Base-by-base conservation (phyloP, 2,797 vertebrate genomes). In the Falco berigora region DNA sequence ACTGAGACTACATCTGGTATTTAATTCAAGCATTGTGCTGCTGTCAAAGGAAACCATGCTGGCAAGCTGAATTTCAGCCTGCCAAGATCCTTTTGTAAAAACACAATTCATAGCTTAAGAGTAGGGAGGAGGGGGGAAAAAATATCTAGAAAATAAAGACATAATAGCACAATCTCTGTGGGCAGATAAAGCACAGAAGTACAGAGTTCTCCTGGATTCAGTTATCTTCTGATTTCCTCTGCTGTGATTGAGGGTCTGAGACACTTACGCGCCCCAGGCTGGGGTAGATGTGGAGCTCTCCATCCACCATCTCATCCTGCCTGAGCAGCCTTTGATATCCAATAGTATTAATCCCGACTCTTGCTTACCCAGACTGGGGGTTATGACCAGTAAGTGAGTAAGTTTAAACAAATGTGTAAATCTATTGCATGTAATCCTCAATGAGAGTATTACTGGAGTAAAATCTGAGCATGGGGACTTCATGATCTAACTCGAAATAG, bases 11-110 rank as follows among this genome's bases (percentile, higher is more conserved):
- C 91, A 89, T 80, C 83, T 95, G 95, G 86, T 68, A 46, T 90
- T 92, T 86, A 79, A 86, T 86, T 88, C 79, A 76, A 77, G 83
- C 95, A 71, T 75, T 94, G 94, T 86, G 84, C 66, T 89, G 81
- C 81, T 91, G 85, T 91, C 85, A 91, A 49, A 92, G 67, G 92
- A 73, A 93, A 91, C 82, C 64, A 58, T 24, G 53, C 86, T 78
- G 56, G 88, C 82, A 86, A 80, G 87, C 74, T 84, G 88, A 69
- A 89, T 80, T 84, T 69, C 85, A 89, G 87, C 88, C 92, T 86
- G 90, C 86, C 80, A 88, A 92, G 77, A 62, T 42, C 74, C 78
- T 84, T 91, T 73, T 93, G 85, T 83, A 42, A 76, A 93, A 76
- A 80, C 88, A 94, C 91, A 86, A 86, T 89, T 89, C 84, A 68